A percentile compares a stretch with the other conserved stretches of the same genome.
Conservation (phyloP, 2,888 invertebrate genomes). For the Acronicta aceris region DNA sequence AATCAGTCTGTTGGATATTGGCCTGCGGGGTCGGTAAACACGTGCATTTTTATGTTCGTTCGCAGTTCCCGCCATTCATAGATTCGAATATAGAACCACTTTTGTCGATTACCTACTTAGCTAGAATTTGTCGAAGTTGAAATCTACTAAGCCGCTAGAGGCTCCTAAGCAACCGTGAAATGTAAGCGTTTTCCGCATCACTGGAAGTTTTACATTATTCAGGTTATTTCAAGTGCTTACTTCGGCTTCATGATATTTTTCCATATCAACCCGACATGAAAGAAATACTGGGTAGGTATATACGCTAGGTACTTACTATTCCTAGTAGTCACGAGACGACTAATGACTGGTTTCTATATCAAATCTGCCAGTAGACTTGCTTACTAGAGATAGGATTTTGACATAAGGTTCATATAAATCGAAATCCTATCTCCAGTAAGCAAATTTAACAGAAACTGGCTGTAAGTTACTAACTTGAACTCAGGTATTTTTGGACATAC, state of each 20-base stretch:
- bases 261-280: background rate
- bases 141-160: constrained; percentile 17
- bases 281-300: constrained; percentile 1
- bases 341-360: no score
- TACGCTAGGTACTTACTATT: constrained; percentile 1
- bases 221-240: constrained; percentile 13
- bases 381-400: no score
- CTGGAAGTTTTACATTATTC: constrained; percentile 20
- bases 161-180: constrained; percentile 13
- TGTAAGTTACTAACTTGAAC: no score
- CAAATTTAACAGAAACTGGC: no score
- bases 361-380: no score
- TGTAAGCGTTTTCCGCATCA: constrained; percentile 13
- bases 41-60: constrained; percentile 84
- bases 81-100: constrained; percentile 64
- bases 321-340: background rate
- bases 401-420: no score
- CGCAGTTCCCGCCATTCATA: constrained; percentile 77
- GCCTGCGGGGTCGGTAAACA: constrained; percentile 86
- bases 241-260: constrained; percentile 6
- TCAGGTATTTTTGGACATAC: background rate
- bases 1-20: constrained; percentile 88
- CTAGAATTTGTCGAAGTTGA: constrained; percentile 33
- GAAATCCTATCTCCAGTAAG: no score
- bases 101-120: constrained; percentile 64